Base-by-base conservation (phyloP, 2,888 invertebrate species). In the Ariolimax columbianus region DNA sequence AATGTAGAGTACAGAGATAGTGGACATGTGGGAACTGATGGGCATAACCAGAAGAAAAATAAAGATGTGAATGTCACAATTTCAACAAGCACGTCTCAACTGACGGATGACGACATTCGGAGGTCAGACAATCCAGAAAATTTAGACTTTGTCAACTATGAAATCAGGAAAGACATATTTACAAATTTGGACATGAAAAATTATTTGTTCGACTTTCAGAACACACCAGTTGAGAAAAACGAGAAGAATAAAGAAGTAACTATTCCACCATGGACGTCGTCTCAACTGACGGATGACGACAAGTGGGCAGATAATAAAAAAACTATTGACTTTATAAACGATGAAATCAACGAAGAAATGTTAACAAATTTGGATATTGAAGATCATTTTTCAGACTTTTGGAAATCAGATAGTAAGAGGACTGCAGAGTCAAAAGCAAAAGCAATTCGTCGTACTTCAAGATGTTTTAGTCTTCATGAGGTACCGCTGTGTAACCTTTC, bases 391-490 rank as follows among this genome's bases (percentile, higher is more conserved):
- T 51, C 36, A 6, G 75, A 75, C 38, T 47, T 73, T 47, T 30
- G 11, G 30, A 30, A 0, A n/a, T n/a, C n/a, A n/a, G n/a, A n/a
- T n/a, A n/a, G n/a, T 6, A 40, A 40, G 23, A 47, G 30, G 30
- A 77, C 19, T 68, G 14, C 23, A 38, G 23, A 70, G 30, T 38
- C n/a, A 14, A 63, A 66, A n/a, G 38, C 59, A n/a, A 75, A 47
- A 72, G 36, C 75, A 23, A 55, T 9, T 17, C 51, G 82, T 30
- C 26, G 75, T 23, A 75, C 75, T 26, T 82, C 82, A 30, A 59
- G 82, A 43, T 63, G 7, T 30, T 82, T 75, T 43, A 40, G 17
- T 33, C 40, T 55, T 0, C 75, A 75, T 73, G 82, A 82, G 33
- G 75, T 75, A 59, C 82, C 82, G 9, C 63, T 82, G 19, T 17